Evolutionary conservation across 2,888 invertebrate species (phyloP).

Genomic region (Spodoptera picta): DNA sequence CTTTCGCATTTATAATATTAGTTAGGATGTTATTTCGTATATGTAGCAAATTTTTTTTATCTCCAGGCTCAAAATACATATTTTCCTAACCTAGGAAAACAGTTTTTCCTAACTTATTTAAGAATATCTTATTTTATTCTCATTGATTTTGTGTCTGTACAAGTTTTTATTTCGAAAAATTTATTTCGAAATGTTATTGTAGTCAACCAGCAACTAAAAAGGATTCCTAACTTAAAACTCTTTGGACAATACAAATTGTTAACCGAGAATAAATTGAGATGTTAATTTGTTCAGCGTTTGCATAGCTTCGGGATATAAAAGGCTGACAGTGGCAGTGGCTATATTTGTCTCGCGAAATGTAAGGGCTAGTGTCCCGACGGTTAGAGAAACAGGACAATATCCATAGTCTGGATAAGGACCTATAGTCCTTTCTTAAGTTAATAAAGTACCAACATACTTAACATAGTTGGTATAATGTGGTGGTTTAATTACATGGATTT

Average conservation of each 20-base stretch:
- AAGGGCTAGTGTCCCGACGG: constrained; percentile 8
- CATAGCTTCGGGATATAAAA: constrained; percentile 21
- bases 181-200: too few species aligned
- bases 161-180: too few species aligned
- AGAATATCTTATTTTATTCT: too few species aligned
- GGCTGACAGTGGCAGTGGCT: constrained; percentile 24
- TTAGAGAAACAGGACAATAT: constrained; percentile 16
- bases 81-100: too few species aligned
- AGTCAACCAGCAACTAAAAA: too few species aligned
- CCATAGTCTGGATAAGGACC: constrained; percentile 33
- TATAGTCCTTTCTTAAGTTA: constrained; percentile 17
- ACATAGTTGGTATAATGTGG: constrained; percentile 65
- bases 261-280: constrained; percentile 32
- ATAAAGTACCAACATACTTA: constrained; percentile 28
- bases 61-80: too few species aligned
- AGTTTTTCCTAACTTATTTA: too few species aligned
- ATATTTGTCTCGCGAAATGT: constrained; percentile 23
- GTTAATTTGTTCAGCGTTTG: constrained; percentile 26
- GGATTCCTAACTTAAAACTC: too few species aligned
- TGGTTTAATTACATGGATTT: constrained; percentile 69
- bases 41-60: too few species aligned
- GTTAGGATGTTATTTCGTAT: too few species aligned
- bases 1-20: too few species aligned
- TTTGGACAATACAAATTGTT: constrained; percentile 11
- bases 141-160: too few species aligned